A percentile compares a stretch with the other conserved stretches of the same genome.
Conservation (phyloP, 2,113 vertebrate species). For the Tichodroma muraria region DNA sequence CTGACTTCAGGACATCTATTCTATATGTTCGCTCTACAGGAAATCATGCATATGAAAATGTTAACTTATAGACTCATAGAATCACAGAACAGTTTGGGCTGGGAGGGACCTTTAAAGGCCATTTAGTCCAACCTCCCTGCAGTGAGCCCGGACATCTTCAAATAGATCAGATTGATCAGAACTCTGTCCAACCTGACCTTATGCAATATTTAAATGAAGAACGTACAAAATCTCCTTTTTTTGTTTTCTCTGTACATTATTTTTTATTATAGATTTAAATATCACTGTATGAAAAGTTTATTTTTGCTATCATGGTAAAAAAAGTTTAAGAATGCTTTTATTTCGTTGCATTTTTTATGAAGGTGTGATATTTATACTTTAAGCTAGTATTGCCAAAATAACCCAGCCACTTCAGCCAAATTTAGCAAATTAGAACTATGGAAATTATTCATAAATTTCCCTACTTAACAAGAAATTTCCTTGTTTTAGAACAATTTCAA, state of each 20-base stretch:
- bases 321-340: neutral
- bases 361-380: neutral
- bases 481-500: neutral
- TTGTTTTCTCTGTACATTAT: neutral
- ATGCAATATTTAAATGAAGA: neutral
- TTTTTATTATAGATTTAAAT: neutral
- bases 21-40: neutral
- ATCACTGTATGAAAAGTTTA: neutral
- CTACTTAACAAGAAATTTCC: neutral
- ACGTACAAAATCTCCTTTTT: neutral
- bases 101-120: neutral
- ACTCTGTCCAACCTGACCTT: rapidly evolving
- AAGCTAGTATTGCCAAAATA: neutral
- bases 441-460: neutral
- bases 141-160: neutral
- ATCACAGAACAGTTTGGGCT: neutral
- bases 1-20: neutral
- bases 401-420: neutral
- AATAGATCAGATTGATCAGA: neutral
- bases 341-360: neutral
- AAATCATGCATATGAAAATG: neutral
- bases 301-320: neutral
- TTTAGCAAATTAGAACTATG: neutral
- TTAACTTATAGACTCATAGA: neutral
- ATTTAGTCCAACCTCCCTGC: neutral